Base-by-base conservation (phyloP, 2,888 invertebrate species). In the Clostera curtula region DNA sequence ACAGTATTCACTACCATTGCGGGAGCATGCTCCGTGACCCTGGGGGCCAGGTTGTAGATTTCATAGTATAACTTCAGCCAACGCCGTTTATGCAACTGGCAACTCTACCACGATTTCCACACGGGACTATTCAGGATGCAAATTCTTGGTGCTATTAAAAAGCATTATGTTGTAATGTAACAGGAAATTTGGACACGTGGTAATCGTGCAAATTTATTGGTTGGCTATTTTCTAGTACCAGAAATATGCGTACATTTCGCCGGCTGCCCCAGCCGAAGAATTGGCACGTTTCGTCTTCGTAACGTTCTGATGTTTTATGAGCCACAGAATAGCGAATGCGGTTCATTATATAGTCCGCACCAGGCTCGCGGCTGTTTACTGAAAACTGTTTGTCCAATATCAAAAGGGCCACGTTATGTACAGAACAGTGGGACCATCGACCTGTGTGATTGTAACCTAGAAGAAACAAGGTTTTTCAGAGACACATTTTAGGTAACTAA, bases 261-360 rank as follows among this genome's bases (percentile, higher is more conserved):
- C 77, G 60, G 27, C 79, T 80, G 3, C 77, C 79, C 71, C 72
- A 80, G 6, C 80, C 80, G 26, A 43, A 76, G 36, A 56, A 73
- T 4, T 29, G 36, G 32, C 82, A 82, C 5, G 39, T 18, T 1
- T 29, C 29, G 27, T 60, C 59, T 3, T 22, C 12, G 13, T 29
- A 29, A 5, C 51, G 27, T 10, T 8, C 19, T 1, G 50, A 32
- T 3, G 42, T 33, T 5, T 25, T 29, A 1, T 42, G 33, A 5
- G 24, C n/a, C 0, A 43, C 7, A 0, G 48, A 11, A 27, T 82
- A 82, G 0, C 80, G 72, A 5, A 73, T 29, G 16, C 77, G 52
- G 27, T 76, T 79, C 1, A 77, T 12, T 5, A 68, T 19, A 31
- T 16, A 80, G 2, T 76, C 68, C 0, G 73, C 27, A 2, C 49